Evolutionary conservation across 1,140 invertebrate species (phyloP), one percentile per base, ranked within the genome.

Genomic region (Acromyrmex heyeri): DNA sequence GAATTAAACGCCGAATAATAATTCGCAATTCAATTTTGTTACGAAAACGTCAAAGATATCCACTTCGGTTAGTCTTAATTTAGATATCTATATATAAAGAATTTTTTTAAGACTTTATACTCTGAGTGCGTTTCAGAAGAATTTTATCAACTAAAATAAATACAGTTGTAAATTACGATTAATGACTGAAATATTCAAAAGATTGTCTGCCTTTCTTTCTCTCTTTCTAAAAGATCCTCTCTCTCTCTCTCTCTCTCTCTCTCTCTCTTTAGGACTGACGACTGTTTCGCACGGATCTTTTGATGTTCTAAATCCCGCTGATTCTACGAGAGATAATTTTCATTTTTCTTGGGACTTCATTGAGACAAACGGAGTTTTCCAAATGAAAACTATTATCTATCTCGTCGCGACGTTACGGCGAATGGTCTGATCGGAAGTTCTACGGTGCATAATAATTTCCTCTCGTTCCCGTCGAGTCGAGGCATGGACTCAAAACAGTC

Each of bases 391-490:
- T 27, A 50, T 64, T 27, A 64, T 78, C 57, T 65, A 48, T 21
- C 18, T 30, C 24, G 76, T 16, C 59, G 44, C 27, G 76, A 53
- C 61, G 76, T 65, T 65, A 30, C 61, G 21, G 21, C 65, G 65
- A 69, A 34, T 18, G 21, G 38, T 61, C 30, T 3, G 44, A 79
- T 67, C 76, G 76, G 61, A 79, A 75, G 70, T 79, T 69, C 65
- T 7, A 64, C 61, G 65, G 72, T 65, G 87, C 77, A 86, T 81
- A 88, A 87, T 79, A 67, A 87, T 82, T 65, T 72, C 85, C 86
- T 90, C 88, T 53, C 72, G 73, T 83, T 88, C 78, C 73, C 34
- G 67, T 87, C 87, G 73, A 57, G 77, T 65, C 65, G n/a, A 30
- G 53, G n/a, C 77, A 50, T n/a, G 59, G 21, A 16, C 44, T 70